A percentile compares a stretch with the other conserved stretches of the same genome.
Conservation (phyloP, 1,140 invertebrate genomes). For the Manduca sexta region DNA sequence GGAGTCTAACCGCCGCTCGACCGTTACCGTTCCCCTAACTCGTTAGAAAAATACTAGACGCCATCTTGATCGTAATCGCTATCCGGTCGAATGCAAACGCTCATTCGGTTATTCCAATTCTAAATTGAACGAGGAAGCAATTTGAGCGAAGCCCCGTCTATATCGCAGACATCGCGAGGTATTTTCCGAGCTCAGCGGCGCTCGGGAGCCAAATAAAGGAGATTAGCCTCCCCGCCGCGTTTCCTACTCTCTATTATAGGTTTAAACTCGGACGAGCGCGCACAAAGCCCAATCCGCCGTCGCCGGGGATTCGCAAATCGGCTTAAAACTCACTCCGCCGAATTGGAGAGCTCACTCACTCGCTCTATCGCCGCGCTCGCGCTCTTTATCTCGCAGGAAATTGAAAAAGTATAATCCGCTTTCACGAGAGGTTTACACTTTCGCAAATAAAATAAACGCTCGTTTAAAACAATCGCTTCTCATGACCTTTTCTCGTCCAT, state of each 20-base stretch:
- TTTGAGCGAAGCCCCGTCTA: conserved; percentile 21
- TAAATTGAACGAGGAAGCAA: conserved; percentile 49
- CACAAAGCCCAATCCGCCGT: conserved; percentile 40
- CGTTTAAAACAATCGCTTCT: conserved; percentile 36
- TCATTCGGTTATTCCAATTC: conserved; percentile 30
- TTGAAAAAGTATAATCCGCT: conserved; percentile 46
- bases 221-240: conserved; percentile 39
- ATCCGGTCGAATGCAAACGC: conserved; percentile 41
- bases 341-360: conserved; percentile 33
- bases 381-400: conserved; percentile 29
- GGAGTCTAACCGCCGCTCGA: conserved; percentile 68
- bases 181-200: conserved; percentile 34
- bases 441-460: conserved; percentile 33
- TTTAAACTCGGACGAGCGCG: conserved; percentile 41
- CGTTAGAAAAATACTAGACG: conserved; percentile 68
- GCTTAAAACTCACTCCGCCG: conserved; percentile 43
- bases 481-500: conserved; percentile 31
- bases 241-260: conserved; percentile 47
- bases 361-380: conserved; percentile 16
- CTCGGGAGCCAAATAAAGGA: conserved; percentile 35
- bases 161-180: conserved; percentile 18
- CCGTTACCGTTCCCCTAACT: conserved; percentile 70
- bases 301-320: conserved; percentile 37
- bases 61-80: conserved; percentile 45
- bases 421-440: conserved; percentile 45